phyloP scores from a whole-genome alignment of 2,113 vertebrate species.

The Eubucco bourcierii region DNA sequence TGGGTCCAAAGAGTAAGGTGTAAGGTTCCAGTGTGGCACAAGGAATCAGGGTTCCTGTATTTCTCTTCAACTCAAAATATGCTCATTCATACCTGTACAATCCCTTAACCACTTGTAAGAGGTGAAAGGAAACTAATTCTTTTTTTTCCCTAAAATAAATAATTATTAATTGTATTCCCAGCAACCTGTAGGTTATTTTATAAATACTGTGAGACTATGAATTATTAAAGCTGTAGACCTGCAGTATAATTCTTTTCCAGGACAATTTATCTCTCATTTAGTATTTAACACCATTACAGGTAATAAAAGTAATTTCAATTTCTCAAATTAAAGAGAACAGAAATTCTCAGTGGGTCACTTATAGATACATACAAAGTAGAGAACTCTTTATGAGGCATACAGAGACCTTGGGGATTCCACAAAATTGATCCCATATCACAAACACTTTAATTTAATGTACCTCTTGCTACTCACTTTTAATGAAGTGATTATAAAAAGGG shows the following conservation, averaged over 20 bases:
- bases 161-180: neutral
- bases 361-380: constrained; percentile 28
- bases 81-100: neutral
- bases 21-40: neutral
- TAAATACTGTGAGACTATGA: neutral
- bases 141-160: neutral
- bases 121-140: neutral
- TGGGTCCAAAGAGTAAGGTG: neutral
- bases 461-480: constrained; percentile 59
- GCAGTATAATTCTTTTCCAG: neutral
- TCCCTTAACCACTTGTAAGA: neutral
- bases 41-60: neutral
- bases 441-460: constrained; percentile 65
- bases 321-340: constrained; percentile 51
- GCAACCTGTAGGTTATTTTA: neutral
- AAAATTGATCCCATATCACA: constrained; percentile 63
- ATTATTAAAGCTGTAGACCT: neutral
- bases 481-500: constrained; percentile 66
- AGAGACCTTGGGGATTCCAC: constrained; percentile 37
- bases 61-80: neutral
- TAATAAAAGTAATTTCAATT: constrained; percentile 54
- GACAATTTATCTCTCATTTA: constrained; percentile 18
- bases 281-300: constrained; percentile 19
- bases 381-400: constrained; percentile 49
- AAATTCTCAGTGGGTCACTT: constrained; percentile 60